phyloP scores from a whole-genome alignment of 2,113 vertebrate genomes.

The Heterocephalus glaber region DNA sequence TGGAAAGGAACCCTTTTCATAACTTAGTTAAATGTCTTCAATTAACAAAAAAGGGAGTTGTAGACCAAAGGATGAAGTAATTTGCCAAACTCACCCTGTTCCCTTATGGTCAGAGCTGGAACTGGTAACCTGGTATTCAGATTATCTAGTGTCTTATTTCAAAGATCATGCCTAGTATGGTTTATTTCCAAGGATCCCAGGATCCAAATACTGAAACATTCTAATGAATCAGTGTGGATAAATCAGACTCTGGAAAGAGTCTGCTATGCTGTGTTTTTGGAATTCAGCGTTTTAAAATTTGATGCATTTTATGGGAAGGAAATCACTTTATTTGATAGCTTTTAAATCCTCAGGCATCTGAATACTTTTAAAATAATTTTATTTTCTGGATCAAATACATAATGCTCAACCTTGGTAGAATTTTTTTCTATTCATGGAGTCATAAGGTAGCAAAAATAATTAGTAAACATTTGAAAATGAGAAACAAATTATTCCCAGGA shows the following conservation, averaged over 20 bases:
- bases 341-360: background rate
- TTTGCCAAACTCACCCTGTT: background rate
- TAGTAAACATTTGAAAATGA: constrained; percentile 79
- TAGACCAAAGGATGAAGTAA: background rate
- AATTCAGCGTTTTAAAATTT: background rate
- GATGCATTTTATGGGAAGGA: constrained; percentile 15
- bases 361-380: background rate
- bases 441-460: constrained; percentile 64
- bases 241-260: background rate
- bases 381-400: constrained; percentile 2
- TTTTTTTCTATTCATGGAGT: background rate
- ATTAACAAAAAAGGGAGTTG: background rate
- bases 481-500: constrained; percentile 66
- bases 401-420: background rate
- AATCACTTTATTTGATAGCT: background rate
- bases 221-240: background rate
- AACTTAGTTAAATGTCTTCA: constrained; percentile 20
- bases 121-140: too few relatives aligned
- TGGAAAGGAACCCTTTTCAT: constrained; percentile 12
- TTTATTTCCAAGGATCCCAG: background rate
- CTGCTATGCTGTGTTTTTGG: background rate
- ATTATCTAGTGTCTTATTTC: background rate
- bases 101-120: background rate
- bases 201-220: background rate
- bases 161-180: background rate